Evolutionary conservation across 2,888 invertebrate genomes (phyloP).

Genomic region (Epsilonema sp.): DNA sequence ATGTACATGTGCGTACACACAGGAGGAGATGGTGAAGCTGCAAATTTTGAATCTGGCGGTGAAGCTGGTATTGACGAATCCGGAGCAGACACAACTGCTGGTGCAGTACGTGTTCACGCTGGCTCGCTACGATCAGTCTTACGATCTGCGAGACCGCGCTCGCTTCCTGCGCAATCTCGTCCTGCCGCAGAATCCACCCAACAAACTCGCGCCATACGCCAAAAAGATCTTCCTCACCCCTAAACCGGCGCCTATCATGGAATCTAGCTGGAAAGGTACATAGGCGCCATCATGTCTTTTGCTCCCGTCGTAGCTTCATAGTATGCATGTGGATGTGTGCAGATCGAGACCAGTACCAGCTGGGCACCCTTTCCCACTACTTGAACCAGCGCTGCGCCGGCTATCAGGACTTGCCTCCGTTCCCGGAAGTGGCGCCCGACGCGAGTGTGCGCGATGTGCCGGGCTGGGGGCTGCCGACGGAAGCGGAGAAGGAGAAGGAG

Average conservation of each 20-base stretch:
- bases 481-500: conserved; percentile 14
- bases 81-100: conserved; percentile 59
- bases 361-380: conserved; percentile 86
- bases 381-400: conserved; percentile 63
- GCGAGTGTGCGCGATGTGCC: conserved; percentile 52
- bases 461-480: conserved; percentile 1
- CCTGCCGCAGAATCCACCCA: conserved; percentile 38
- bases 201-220: conserved; percentile 35
- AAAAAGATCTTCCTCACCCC: conserved; percentile 65
- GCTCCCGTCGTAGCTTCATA: too few species aligned
- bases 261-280: conserved; percentile 42
- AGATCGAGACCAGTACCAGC: conserved; percentile 66
- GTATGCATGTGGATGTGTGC: neutral
- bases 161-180: conserved; percentile 64
- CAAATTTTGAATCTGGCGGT: conserved; percentile 85
- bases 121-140: conserved; percentile 88
- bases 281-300: neutral
- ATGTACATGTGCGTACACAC: conserved; percentile 19
- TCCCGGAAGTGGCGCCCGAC: conserved; percentile 56
- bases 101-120: conserved; percentile 79
- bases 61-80: conserved; percentile 69
- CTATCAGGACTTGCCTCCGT: conserved; percentile 66
- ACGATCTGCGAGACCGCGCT: conserved; percentile 86
- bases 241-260: conserved; percentile 77
- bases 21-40: conserved; percentile 83